These are phyloP conservation scores for Serinus canaria DNA, from an alignment of 2,113 vertebrate species.

Conservation along the genomic window DNA sequence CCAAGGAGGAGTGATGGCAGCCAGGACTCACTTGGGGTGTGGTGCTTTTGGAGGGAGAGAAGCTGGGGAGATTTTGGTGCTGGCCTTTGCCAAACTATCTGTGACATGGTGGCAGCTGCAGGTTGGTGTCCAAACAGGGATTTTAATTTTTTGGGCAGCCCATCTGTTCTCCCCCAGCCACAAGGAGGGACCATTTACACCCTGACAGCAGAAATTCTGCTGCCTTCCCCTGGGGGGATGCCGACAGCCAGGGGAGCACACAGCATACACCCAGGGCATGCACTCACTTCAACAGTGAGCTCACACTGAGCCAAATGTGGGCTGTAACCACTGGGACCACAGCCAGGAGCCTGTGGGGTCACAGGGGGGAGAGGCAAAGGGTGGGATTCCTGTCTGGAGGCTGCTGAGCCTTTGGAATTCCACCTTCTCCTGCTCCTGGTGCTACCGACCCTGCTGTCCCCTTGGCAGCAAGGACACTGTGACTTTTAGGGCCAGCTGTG, in stretches of 20 bases:
- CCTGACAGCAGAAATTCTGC: not conserved
- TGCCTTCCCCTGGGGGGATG: not conserved
- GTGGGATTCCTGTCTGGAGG: not conserved
- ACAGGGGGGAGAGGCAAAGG: not conserved
- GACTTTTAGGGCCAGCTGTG: not conserved
- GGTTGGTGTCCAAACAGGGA: not conserved
- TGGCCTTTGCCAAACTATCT: not conserved
- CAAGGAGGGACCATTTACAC: not conserved
- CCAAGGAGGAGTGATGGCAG: not conserved
- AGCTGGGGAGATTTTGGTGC: rapidly evolving
- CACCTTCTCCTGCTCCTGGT: not conserved
- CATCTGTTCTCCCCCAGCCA: not conserved
- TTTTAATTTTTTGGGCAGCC: not conserved
- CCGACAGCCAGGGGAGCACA: not conserved
- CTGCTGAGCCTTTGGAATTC: not conserved
- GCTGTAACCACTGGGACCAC: not conserved
- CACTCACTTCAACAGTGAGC: rapidly evolving
- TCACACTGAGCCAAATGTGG: not conserved
- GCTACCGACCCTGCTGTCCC: rapidly evolving
- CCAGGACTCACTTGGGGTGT: not conserved
- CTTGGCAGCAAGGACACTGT: not conserved
- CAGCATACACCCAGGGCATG: not conserved
- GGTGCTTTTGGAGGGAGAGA: not conserved
- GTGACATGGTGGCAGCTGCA: not conserved
- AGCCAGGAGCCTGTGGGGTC: not conserved